Conservation (phyloP, 1,140 invertebrate genomes). For the Cherax quadricarinatus region DNA sequence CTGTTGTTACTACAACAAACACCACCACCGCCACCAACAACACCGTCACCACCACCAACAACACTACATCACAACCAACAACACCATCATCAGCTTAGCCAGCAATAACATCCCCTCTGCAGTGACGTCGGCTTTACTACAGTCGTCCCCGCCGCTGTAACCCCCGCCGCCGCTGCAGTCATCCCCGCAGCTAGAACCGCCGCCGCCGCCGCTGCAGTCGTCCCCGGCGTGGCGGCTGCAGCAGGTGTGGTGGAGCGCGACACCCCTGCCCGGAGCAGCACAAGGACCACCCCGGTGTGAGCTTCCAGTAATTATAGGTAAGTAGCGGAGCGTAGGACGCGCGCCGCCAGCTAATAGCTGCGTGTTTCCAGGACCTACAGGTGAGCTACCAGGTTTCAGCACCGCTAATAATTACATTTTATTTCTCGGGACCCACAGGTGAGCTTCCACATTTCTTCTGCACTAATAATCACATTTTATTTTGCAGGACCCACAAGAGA, state of each 20-base stretch:
- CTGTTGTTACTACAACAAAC: no score
- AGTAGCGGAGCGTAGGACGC: conserved; percentile 41
- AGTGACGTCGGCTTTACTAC: no score
- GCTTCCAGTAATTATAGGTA: conserved; percentile 47
- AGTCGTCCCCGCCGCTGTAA: no score
- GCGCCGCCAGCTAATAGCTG: conserved; percentile 40
- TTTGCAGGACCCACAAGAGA: neutral
- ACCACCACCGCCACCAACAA: no score
- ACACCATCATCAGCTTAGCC: no score
- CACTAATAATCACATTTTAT: conserved; percentile 34
- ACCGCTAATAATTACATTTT: conserved; percentile 36
- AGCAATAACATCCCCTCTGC: no score
- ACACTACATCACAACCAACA: no score
- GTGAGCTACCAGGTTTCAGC: conserved; percentile 23
- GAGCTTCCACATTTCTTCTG: neutral
- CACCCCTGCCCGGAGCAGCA: conserved; percentile 35
- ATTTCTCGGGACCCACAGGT: neutral
- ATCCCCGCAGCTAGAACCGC: no score
- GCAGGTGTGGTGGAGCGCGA: conserved; percentile 24
- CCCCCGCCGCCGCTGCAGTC: no score
- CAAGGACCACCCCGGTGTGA: conserved; percentile 28
- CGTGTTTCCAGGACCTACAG: conserved; percentile 23
- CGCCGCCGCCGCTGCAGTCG: neutral
- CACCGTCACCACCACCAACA: no score
- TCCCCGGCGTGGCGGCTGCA: neutral